A percentile compares a stretch with the other conserved stretches of the same genome.
phyloP scores from a whole-genome alignment of 2,113 vertebrate species.

The Burhinus bistriatus region DNA sequence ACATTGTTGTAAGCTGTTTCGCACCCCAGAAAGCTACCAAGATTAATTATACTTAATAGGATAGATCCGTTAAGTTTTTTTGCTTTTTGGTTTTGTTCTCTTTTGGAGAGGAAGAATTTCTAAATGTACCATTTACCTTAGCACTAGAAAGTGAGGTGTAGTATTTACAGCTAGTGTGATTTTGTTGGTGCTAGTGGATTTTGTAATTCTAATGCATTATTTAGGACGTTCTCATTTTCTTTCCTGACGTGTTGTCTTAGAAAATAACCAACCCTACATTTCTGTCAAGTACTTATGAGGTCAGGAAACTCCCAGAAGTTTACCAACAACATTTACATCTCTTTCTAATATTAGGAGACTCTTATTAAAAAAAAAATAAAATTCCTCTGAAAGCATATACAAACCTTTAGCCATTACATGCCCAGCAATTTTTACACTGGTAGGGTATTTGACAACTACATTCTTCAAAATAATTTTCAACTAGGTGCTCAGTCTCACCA shows the following conservation, averaged over 20 bases:
- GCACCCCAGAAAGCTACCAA: background rate
- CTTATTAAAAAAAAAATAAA: background rate
- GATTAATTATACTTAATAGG: background rate
- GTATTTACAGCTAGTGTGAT: background rate
- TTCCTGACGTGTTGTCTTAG: background rate
- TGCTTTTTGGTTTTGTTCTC: background rate
- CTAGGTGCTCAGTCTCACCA: background rate
- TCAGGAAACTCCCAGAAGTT: background rate
- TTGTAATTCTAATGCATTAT: background rate
- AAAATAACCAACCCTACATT: background rate
- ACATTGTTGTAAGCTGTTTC: background rate
- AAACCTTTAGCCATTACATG: background rate
- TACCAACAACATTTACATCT: background rate
- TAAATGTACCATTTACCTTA: background rate
- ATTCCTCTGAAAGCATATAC: background rate
- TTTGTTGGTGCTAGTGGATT: background rate
- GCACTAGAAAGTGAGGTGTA: background rate
- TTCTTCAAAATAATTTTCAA: background rate
- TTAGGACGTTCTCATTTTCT: background rate
- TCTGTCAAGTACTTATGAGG: background rate
- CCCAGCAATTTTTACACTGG: background rate
- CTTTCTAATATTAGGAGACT: background rate
- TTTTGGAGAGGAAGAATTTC: background rate
- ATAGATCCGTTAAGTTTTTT: background rate
- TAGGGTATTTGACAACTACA: background rate